Evolutionary conservation across 1,140 invertebrate genomes (phyloP).

Genomic region (Muscidifurax raptorellus): DNA sequence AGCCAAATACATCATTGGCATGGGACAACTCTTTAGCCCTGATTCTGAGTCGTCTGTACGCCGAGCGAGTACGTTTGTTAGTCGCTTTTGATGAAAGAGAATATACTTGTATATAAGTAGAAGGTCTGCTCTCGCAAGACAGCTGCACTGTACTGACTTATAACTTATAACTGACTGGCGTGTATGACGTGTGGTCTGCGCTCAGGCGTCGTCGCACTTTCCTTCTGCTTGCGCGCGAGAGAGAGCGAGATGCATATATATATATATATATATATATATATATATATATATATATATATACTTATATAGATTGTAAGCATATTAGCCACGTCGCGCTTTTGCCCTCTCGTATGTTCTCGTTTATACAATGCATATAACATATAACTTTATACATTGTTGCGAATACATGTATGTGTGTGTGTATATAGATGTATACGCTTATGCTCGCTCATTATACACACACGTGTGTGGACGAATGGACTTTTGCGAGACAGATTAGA

Average conservation of each 20-base stretch:
- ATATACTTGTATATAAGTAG: too few species aligned
- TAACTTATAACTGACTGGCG: too few species aligned
- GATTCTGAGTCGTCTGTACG: too few species aligned
- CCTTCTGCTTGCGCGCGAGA: neutral
- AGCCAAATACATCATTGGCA: slow-evolving; percentile 3
- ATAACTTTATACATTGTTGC: neutral
- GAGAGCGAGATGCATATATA: too few species aligned
- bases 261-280: neutral
- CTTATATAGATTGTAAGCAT: neutral
- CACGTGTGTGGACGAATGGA: too few species aligned
- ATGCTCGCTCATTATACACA: too few species aligned
- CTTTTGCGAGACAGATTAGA: too few species aligned
- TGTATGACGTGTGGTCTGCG: neutral
- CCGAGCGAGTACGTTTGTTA: too few species aligned
- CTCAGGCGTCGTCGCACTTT: neutral
- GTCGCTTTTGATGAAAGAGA: too few species aligned
- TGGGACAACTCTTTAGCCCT: neutral
- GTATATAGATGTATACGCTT: neutral
- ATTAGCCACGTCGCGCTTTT: slow-evolving; percentile 1
- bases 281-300: neutral
- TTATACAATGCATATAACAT: neutral
- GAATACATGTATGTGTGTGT: too few species aligned
- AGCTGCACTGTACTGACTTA: neutral
- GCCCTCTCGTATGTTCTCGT: neutral
- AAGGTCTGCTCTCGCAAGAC: neutral